A percentile compares a stretch with the other conserved stretches of the same genome.
Conservation (phyloP, 1,140 invertebrate species). For the Periplaneta americana region DNA sequence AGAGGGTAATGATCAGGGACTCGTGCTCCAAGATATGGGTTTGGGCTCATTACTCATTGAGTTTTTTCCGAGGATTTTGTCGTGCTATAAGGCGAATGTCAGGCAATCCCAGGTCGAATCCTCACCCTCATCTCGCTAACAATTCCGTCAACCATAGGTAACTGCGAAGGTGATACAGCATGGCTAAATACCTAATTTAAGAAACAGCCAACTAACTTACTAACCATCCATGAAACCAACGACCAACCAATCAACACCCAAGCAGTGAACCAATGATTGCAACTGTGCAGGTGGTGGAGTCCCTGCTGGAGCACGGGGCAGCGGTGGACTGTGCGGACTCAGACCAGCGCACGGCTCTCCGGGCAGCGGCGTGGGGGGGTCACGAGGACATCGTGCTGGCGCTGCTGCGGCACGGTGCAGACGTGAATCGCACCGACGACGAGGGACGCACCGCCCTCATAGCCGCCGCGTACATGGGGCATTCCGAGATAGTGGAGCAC, state of each 20-base stretch:
- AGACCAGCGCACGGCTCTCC: constrained; percentile 63
- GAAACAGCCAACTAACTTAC: no score
- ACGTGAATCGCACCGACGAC: constrained; percentile 76
- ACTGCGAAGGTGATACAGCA: background rate
- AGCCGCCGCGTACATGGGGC: constrained; percentile 84
- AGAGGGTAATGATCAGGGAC: no score
- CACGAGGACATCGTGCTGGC: constrained; percentile 69
- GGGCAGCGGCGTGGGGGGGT: constrained; percentile 83
- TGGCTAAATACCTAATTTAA: no score
- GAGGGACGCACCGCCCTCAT: constrained; percentile 88
- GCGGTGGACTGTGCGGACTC: constrained; percentile 72
- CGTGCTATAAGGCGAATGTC: no score
- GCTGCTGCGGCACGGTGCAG: constrained; percentile 63
- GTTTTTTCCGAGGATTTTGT: no score
- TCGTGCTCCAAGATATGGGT: no score
- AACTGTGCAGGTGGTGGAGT: constrained; percentile 62
- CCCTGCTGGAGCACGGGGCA: constrained; percentile 73
- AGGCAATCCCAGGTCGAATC: no score
- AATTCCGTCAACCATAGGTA: no score
- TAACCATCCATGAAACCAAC: no score
- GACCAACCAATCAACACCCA: no score
- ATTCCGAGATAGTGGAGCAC: constrained; percentile 86
- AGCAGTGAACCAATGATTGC: background rate
- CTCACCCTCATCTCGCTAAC: no score
- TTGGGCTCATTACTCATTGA: no score